Conservation (phyloP, 2,888 invertebrate genomes). For the Myopa testacea region DNA sequence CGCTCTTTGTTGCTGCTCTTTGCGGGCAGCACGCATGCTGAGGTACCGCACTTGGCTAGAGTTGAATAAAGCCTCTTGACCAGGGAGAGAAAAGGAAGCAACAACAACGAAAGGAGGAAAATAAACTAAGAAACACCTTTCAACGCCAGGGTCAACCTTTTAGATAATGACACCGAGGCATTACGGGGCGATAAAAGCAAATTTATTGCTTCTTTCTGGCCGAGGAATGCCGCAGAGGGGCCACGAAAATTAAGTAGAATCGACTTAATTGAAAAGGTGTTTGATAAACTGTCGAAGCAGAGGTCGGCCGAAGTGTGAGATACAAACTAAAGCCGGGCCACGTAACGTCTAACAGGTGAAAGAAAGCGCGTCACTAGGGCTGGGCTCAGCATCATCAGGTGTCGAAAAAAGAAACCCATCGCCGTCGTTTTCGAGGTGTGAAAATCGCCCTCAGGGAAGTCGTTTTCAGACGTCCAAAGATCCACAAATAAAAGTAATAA, state of each 20-base stretch:
- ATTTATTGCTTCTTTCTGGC: conserved; percentile 35
- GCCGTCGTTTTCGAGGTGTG: not conserved
- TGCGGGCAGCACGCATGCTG: not conserved
- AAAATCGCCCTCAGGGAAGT: not conserved
- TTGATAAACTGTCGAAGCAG: conserved; percentile 4
- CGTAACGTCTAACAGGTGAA: conserved; percentile 10
- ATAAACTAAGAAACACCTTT: conserved; percentile 41
- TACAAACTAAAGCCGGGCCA: not conserved
- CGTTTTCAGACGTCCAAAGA: not conserved
- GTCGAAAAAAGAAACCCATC: not conserved
- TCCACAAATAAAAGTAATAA: not conserved
- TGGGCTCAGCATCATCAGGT: not conserved
- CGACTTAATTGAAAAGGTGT: conserved; percentile 31
- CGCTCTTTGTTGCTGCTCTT: not conserved
- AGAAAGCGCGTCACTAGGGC: no score
- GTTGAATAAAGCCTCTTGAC: not conserved
- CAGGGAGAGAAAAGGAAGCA: conserved; percentile 40
- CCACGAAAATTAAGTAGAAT: conserved; percentile 15
- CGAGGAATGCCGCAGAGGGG: not conserved
- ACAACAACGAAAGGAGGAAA: conserved; percentile 37
- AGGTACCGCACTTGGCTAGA: not conserved
- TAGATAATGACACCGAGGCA: conserved; percentile 27
- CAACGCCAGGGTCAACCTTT: conserved; percentile 33
- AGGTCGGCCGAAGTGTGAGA: not conserved
- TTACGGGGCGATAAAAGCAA: conserved; percentile 27